Conservation (phyloP, 2,888 invertebrate genomes). For the Alcis repandata region DNA sequence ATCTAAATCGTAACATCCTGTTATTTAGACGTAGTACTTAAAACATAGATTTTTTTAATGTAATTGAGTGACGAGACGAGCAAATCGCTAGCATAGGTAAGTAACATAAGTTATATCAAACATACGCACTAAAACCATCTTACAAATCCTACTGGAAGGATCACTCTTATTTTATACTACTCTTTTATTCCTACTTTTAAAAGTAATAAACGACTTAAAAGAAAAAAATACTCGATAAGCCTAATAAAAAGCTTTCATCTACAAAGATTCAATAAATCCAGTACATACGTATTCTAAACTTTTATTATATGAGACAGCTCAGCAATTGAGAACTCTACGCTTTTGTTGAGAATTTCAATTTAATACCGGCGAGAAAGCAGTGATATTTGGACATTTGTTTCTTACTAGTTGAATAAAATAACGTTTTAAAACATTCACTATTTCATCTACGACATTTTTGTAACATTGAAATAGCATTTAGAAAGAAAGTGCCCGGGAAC, state of each 20-base stretch:
- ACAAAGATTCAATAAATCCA: slow-evolving; percentile 8
- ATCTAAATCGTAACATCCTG: too few relatives aligned
- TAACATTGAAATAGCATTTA: background rate
- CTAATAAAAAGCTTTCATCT: background rate
- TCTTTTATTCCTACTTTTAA: too few relatives aligned
- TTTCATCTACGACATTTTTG: background rate
- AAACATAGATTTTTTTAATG: too few relatives aligned
- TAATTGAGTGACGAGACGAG: too few relatives aligned
- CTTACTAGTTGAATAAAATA: slow-evolving; percentile 4
- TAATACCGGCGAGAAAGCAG: background rate
- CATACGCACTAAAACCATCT: too few relatives aligned
- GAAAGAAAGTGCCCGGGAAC: background rate
- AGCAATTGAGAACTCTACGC: slow-evolving; percentile 1
- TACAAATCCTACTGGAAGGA: too few relatives aligned
- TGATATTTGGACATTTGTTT: background rate
- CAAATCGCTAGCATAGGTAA: too few relatives aligned
- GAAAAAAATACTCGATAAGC: too few relatives aligned
- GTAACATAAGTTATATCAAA: too few relatives aligned
- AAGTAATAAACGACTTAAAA: too few relatives aligned
- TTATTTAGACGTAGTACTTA: too few relatives aligned
- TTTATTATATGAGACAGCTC: slow-evolving; percentile 10
- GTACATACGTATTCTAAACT: slow-evolving; percentile 4
- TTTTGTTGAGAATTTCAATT: slow-evolving; percentile 10
- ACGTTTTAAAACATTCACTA: background rate
- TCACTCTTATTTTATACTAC: too few relatives aligned